These are phyloP conservation scores for Anoplophora glabripennis DNA, from an alignment of 1,140 invertebrate species.

Conservation along the genomic window DNA sequence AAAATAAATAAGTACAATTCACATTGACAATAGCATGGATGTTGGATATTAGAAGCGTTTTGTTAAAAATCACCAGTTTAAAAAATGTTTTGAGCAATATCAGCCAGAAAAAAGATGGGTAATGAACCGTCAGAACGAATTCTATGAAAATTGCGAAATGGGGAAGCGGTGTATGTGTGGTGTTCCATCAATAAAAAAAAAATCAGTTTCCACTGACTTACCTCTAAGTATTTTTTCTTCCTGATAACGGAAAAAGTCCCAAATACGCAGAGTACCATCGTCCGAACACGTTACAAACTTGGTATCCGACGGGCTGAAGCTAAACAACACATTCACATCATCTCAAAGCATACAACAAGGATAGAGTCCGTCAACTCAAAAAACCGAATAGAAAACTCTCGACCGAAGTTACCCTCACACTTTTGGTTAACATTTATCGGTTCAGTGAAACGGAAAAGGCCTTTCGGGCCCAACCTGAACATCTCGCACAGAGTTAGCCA, in stretches of 20 bases:
- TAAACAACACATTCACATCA: constrained; percentile 53
- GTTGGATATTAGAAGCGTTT: too few relatives aligned
- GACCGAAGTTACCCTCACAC: too few relatives aligned
- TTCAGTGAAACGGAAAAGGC: too few relatives aligned
- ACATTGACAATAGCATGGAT: too few relatives aligned
- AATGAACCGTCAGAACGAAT: neutral
- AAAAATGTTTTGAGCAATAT: neutral
- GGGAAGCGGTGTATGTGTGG: neutral
- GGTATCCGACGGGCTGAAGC: constrained; percentile 97
- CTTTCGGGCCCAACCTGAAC: too few relatives aligned
- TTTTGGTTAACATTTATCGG: too few relatives aligned
- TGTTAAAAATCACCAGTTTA: constrained; percentile 4
- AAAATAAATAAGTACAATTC: too few relatives aligned
- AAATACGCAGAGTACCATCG: constrained; percentile 96
- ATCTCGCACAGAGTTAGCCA: too few relatives aligned
- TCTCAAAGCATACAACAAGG: neutral
- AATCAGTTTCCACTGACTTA: constrained; percentile 49
- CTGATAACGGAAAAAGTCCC: constrained; percentile 96
- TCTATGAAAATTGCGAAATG: neutral
- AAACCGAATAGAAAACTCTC: too few relatives aligned
- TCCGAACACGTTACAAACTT: constrained; percentile 99
- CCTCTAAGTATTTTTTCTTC: constrained; percentile 95
- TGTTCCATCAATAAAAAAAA: too few relatives aligned
- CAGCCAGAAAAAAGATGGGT: neutral
- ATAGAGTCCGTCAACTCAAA: too few relatives aligned